Base-by-base conservation (phyloP, 2,888 invertebrate genomes). In the Mythimna vitellina region DNA sequence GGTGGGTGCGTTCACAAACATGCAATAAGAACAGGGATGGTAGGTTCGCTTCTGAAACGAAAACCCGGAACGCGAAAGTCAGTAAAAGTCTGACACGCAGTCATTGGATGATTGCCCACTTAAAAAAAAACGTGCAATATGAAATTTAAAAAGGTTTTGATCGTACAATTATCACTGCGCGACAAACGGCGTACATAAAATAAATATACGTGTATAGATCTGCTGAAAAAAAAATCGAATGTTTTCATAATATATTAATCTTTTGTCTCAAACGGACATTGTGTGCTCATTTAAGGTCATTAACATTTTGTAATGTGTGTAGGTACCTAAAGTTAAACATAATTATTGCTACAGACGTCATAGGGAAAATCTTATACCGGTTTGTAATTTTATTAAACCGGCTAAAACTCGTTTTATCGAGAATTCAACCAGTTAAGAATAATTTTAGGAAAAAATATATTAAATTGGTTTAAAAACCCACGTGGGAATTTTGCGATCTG, bases 201-300 rank as follows among this genome's bases (percentile, higher is more conserved):
- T 46, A 35, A 14, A 22, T 46, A 29, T n/a, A 22, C n/a, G 35
- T 22, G 17, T 14, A 35, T 46, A 20, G 17, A 17, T n/a, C 8
- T 29, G 29, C 46, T 66, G 58, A 75, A 73, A 60, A 62, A 67
- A 73, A 49, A 72, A 22, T 0, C 10, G 0, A 4, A 49, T 76
- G 61, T 77, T 32, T 56, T 77, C 46, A 74, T 56, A 61, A 68
- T 56, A 66, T 25, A 20, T 3, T 35, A 61, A 49, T 70, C 14
- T 57, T 53, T 32, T 63, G 3, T 63, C 29, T n/a, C 9, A 3
- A 42, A 58, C 64, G 17, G 22, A 42, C 8, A 12, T 54, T n/a
- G n/a, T 64, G 63, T 64, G 54, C n/a, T 20, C 32, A 51, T 64
- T 76, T 10, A 25, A 54, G 78, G 72, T 64, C 63, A 78, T 17